A percentile compares a stretch with the other conserved stretches of the same genome.
Conservation (phyloP, 1,140 invertebrate species). For the Antheraea pernyi region DNA sequence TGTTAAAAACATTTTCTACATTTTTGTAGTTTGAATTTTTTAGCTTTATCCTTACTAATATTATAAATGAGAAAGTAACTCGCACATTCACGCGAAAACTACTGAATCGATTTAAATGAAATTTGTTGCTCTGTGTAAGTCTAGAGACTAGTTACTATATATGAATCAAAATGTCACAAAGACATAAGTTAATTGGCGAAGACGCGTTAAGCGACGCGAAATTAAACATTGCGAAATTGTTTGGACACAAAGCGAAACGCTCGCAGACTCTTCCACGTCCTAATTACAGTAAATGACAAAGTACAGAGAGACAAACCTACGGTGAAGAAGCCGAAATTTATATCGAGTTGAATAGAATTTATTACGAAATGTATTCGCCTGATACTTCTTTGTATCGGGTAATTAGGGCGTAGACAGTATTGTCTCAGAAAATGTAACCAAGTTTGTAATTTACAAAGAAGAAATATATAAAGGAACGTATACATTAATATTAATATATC, state of each 20-base stretch:
- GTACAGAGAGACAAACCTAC: slow-evolving; percentile 42
- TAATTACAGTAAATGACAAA: slow-evolving; percentile 58
- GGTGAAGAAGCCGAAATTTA: slow-evolving; percentile 24
- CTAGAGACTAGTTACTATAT: too few relatives aligned
- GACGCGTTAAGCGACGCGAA: slow-evolving; percentile 46
- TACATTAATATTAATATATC: too few relatives aligned
- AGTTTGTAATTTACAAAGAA: too few relatives aligned
- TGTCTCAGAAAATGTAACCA: slow-evolving; percentile 5
- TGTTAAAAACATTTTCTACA: too few relatives aligned
- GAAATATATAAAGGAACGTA: too few relatives aligned
- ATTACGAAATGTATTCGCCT: slow-evolving; percentile 11
- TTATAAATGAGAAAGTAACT: too few relatives aligned
- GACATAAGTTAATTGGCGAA: slow-evolving; percentile 43
- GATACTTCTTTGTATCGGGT: slow-evolving; percentile 12
- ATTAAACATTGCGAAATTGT: slow-evolving; percentile 64
- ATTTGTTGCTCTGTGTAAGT: too few relatives aligned
- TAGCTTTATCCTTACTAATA: too few relatives aligned
- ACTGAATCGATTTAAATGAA: too few relatives aligned
- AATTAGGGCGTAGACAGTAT: slow-evolving; percentile 11
- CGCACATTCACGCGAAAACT: too few relatives aligned
- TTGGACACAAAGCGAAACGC: slow-evolving; percentile 54
- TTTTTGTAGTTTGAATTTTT: too few relatives aligned
- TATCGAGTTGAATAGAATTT: slow-evolving; percentile 23
- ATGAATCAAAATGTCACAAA: slow-evolving; percentile 13
- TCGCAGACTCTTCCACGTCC: slow-evolving; percentile 41